phyloP scores from a whole-genome alignment of 1,140 invertebrate species.

The Anastrepha ludens region DNA sequence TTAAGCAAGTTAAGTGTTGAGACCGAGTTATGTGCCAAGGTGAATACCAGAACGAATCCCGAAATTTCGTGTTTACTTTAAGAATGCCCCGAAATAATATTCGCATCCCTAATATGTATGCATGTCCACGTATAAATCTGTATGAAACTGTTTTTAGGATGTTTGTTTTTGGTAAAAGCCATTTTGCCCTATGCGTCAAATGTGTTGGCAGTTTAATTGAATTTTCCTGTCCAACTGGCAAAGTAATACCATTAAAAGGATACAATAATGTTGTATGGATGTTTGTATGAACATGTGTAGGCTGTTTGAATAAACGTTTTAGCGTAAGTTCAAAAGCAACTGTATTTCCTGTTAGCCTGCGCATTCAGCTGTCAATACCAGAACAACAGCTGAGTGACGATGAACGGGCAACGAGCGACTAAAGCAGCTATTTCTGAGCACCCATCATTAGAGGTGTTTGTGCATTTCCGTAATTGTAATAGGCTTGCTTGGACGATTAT shows the following conservation, averaged over 20 bases:
- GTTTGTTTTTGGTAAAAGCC: slow-evolving; percentile 34
- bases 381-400: neutral
- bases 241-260: slow-evolving; percentile 41
- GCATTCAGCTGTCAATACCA: slow-evolving; percentile 49
- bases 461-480: neutral
- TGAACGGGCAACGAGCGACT: slow-evolving; percentile 1
- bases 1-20: too few relatives aligned
- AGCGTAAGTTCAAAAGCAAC: slow-evolving; percentile 7
- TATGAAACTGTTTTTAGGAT: slow-evolving; percentile 22
- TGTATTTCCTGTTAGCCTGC: slow-evolving; percentile 47
- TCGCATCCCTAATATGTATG: too few relatives aligned
- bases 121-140: neutral
- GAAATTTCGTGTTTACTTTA: too few relatives aligned
- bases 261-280: neutral
- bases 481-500: neutral
- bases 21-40: too few relatives aligned
- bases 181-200: slow-evolving; percentile 41
- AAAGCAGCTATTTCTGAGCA: slow-evolving; percentile 10
- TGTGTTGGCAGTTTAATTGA: slow-evolving; percentile 51
- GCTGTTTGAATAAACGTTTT: neutral
- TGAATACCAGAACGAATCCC: too few relatives aligned
- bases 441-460: neutral
- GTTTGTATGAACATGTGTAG: too few relatives aligned
- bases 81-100: too few relatives aligned
- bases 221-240: slow-evolving; percentile 49